Evolutionary conservation across 2,113 vertebrate genomes (phyloP).

Genomic region (Microcebus lehilahytsara): DNA sequence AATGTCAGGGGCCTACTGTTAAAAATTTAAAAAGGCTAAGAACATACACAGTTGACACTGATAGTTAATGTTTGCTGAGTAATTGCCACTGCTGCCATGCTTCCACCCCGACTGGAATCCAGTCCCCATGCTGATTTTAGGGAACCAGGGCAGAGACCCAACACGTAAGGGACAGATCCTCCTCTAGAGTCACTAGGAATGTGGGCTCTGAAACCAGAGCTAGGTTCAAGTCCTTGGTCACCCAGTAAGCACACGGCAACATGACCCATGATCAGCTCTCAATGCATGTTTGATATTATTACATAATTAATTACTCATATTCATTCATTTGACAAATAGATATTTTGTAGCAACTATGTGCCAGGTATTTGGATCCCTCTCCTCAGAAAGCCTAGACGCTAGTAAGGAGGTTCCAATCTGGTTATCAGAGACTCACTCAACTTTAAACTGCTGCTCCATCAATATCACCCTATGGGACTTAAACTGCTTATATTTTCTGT

Average conservation of each 20-base stretch:
- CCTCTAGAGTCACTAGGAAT: not conserved
- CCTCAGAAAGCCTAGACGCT: not conserved
- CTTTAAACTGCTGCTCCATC: constrained; percentile 43
- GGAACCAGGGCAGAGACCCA: not conserved
- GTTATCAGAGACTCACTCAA: constrained; percentile 5
- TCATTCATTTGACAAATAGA: not conserved
- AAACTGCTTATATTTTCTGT: constrained; percentile 11
- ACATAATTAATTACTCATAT: not conserved
- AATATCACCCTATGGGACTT: not conserved
- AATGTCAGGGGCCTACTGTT: not conserved
- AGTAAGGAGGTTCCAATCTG: not conserved
- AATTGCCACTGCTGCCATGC: not conserved
- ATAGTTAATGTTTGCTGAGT: not conserved
- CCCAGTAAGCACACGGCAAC: not conserved
- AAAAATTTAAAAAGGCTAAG: not conserved
- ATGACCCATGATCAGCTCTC: not conserved
- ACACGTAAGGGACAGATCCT: not conserved
- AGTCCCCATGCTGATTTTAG: not conserved
- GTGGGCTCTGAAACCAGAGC: not conserved
- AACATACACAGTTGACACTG: not conserved
- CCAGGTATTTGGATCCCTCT: not conserved
- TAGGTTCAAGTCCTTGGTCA: constrained; percentile 58
- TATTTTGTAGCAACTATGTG: not conserved
- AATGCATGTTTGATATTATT: not conserved
- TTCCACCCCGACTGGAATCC: not conserved